Evolutionary conservation across 1,140 invertebrate species (phyloP), one percentile per base, ranked within the genome.

Genomic region (Drosophila tsacasi): DNA sequence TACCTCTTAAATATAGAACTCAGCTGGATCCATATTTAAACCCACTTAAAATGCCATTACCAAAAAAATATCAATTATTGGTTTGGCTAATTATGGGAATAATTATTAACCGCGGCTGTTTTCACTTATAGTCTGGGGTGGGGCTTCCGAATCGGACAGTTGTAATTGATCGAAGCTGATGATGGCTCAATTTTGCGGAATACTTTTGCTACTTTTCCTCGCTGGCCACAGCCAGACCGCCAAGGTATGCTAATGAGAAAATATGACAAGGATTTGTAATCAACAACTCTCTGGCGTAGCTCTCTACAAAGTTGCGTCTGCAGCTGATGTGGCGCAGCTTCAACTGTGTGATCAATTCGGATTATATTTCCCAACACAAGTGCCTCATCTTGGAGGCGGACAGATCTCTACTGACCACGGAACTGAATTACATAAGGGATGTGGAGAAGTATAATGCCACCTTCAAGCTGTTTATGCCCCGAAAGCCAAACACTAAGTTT

Each of bases 41-140:
- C 6, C 54, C 74, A 77, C 47, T 77, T 77, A 77, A 77, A 77
- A 77, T 52, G 49, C 37, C 60, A 77, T 77, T 44, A 77, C 25
- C 42, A 19, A 37, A 72, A 72, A 72, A 71, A 52, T 23, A 73
- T 52, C 49, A 77, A 69, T 77, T 57, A 58, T 49, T 57, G 21
- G 32, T 13, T 13, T 19, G 9, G 6, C 40, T 55, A 68, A 77
- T 77, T 68, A 61, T 39, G 25, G 23, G 32, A 71, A 60, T 49
- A 27, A 27, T 10, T 27, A 58, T 69, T 37, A 37, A 7, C 27
- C 39, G 27, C 35, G 4, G 47, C 9, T 40, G 21, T 35, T 66
- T 59, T 46, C 32, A 76, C 55, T 46, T 67, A 58, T 46, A 54
- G 54, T 6, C 25, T n/a, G 15, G 27, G 35, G 8, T 3, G 7